These are phyloP conservation scores for Frankliniella intonsa DNA, from an alignment of 2,888 invertebrate species.

Conservation along the genomic window DNA sequence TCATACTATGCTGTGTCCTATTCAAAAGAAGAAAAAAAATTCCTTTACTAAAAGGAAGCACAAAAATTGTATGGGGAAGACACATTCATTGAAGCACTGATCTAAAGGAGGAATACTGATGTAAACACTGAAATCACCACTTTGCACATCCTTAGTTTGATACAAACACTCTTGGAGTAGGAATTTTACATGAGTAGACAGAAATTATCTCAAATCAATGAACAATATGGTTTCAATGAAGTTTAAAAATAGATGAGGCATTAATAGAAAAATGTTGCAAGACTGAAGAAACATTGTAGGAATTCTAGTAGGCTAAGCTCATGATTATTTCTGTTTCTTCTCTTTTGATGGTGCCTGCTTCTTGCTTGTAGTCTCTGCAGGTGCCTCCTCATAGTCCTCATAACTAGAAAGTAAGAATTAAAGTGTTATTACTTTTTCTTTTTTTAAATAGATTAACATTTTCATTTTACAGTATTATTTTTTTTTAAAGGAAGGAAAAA, in stretches of 20 bases:
- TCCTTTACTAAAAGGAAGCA: background rate
- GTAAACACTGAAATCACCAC: background rate
- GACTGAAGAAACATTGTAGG: too few species aligned
- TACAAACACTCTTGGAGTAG: too few species aligned
- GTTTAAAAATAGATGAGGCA: too few species aligned
- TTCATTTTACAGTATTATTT: too few species aligned
- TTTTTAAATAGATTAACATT: background rate
- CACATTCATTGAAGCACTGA: background rate
- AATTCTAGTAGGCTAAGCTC: too few species aligned
- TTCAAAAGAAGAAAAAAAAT: too few species aligned
- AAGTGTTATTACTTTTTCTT: too few species aligned
- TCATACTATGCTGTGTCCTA: too few species aligned
- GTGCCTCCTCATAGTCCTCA: background rate
- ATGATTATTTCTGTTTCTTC: background rate
- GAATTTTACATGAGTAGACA: too few species aligned
- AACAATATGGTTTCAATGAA: too few species aligned
- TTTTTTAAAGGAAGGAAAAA: background rate
- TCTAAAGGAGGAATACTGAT: background rate
- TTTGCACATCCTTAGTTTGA: background rate
- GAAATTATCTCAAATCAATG: too few species aligned
- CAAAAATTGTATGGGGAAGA: background rate
- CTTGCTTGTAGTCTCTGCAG: background rate
- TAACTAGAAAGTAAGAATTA: background rate
- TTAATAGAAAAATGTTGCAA: too few species aligned
- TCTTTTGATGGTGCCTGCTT: background rate